Evolutionary conservation across 35 echinoderm and acorn worm species (phyloP).

Genomic region (Apostichopus parvimensis): DNA sequence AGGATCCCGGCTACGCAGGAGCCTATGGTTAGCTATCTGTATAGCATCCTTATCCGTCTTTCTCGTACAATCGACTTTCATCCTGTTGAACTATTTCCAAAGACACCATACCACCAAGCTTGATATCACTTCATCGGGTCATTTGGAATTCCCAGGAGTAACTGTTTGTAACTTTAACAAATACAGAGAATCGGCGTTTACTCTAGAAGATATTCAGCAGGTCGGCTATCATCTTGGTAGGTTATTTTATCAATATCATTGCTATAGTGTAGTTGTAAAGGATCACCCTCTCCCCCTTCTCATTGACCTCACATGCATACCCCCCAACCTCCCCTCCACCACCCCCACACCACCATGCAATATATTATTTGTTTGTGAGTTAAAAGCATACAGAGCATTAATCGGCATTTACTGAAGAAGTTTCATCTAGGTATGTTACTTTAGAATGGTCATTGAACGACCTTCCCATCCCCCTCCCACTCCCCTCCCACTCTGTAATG

Average conservation of each 20-base stretch:
- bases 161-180: constrained; percentile 95
- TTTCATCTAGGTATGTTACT: too few species aligned
- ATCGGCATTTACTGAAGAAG: too few species aligned
- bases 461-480: too few species aligned
- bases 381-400: too few species aligned
- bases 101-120: constrained; percentile 80
- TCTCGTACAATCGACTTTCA: constrained; percentile 26
- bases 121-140: constrained; percentile 43
- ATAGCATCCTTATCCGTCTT: constrained; percentile 35
- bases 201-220: constrained; percentile 10
- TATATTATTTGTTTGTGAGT: too few species aligned
- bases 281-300: too few species aligned
- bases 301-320: too few species aligned
- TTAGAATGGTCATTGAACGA: too few species aligned
- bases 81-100: constrained; percentile 35
- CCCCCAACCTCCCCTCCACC: too few species aligned
- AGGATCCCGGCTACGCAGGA: constrained; percentile 45
- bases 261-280: too few species aligned
- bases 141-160: constrained; percentile 67
- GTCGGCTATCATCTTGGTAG: constrained; percentile 26
- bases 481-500: too few species aligned
- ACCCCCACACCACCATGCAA: too few species aligned
- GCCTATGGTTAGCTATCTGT: constrained; percentile 58
- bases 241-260: background rate
- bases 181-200: constrained; percentile 84